phyloP scores from a whole-genome alignment of 2,888 invertebrate genomes.

The Cephus sareptanus region DNA sequence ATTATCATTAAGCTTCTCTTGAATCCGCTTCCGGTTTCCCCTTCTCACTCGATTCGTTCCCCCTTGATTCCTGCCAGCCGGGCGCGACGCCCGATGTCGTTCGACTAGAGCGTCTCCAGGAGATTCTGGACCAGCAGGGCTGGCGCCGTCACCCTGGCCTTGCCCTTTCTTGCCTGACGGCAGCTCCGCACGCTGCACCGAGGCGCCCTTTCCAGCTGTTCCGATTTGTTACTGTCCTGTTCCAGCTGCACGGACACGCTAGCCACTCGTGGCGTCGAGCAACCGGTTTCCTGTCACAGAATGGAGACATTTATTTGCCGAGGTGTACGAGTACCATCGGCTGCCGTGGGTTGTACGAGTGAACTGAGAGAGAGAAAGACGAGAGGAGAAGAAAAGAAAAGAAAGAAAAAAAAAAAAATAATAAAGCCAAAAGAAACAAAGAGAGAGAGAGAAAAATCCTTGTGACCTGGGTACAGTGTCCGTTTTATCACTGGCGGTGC shows the following conservation, averaged over 20 bases:
- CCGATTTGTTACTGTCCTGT: slow-evolving; percentile 63
- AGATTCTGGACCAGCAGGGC: slow-evolving; percentile 60
- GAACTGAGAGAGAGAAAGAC: neutral
- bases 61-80: neutral
- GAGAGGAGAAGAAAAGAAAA: neutral
- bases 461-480: neutral
- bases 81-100: slow-evolving; percentile 1
- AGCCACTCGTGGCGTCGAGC: slow-evolving; percentile 56
- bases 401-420: neutral
- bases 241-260: slow-evolving; percentile 60
- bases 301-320: slow-evolving; percentile 22
- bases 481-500: neutral
- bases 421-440: neutral
- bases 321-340: neutral
- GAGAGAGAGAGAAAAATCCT: neutral
- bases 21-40: neutral
- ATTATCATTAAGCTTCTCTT: neutral
- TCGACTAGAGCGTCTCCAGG: slow-evolving; percentile 58
- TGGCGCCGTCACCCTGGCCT: slow-evolving; percentile 53
- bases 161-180: slow-evolving; percentile 51
- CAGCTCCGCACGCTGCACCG: slow-evolving; percentile 56
- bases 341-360: neutral
- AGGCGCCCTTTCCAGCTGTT: slow-evolving; percentile 54
- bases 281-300: slow-evolving; percentile 52
- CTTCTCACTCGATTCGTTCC: neutral